Evolutionary conservation across 2,113 vertebrate genomes (phyloP), one percentile per base, ranked within the genome.

Genomic region (Ardeotis arabs): DNA sequence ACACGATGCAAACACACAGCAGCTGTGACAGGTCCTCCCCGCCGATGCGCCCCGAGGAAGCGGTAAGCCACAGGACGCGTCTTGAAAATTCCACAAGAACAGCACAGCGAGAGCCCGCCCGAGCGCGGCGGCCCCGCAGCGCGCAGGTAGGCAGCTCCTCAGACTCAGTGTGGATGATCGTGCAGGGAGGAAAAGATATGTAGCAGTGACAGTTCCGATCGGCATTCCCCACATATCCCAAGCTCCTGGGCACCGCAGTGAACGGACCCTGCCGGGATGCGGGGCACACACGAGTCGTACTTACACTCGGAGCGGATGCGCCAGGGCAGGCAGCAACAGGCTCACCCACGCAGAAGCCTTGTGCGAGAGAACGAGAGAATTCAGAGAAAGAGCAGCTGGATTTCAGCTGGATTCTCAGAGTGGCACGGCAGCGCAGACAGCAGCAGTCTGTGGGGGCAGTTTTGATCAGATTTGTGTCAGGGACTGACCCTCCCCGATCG

Each of bases 291-390:
- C 5, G 37, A 35, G 85, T 10, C 4, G 52, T 6, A 27, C 64
- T 39, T 29, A 8, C 28, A 0, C 10, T 17, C 14, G 0, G 3
- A 9, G 3, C 4, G 47, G 60, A 41, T 31, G 75, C 47, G 24
- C 29, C 21, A 4, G 29, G 49, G 25, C 41, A 49, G 79, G 47
- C 20, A 44, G 49, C 1, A 12, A 4, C 60, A 63, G 62, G 33
- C 6, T 56, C 22, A 4, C 35, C 10, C 59, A 6, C 0, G 0
- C 35, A 35, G 35, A 35, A 35, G 35, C 35, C 35, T 35, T 35
- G 35, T 35, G 35, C 27, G 70, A 17, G 8, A 58, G 23, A 53
- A 27, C 8, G 39, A 39, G 58, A 66, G 53, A 31, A 23, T 18
- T 35, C 19, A 27, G 29, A 27, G n/a, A 1, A 75, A 62, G 23